Conservation (phyloP, 2,113 vertebrate genomes). For the Phocoena sinus region DNA sequence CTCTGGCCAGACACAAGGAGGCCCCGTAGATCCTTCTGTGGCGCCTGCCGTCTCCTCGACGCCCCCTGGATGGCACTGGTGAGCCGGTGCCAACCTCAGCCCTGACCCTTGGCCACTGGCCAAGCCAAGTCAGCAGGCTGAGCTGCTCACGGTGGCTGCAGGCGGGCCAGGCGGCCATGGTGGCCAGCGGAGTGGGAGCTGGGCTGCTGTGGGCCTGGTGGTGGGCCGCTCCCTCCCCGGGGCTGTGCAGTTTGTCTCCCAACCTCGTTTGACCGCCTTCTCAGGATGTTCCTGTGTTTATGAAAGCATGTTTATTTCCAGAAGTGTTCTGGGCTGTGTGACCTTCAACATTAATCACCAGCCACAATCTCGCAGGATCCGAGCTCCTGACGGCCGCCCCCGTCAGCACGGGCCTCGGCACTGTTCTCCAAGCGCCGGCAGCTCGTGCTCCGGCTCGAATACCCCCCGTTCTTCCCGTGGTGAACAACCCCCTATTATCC, state of each 20-base stretch:
- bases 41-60: accelerated
- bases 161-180: accelerated
- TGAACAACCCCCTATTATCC: constrained; percentile 23
- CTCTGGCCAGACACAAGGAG: background rate
- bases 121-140: background rate
- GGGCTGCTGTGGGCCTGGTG: accelerated
- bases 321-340: background rate
- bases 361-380: background rate
- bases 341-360: background rate
- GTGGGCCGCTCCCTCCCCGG: accelerated
- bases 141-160: accelerated
- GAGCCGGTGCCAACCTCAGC: background rate
- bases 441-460: background rate
- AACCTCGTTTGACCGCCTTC: background rate
- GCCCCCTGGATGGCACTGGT: background rate
- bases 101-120: background rate
- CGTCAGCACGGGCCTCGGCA: accelerated
- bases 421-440: background rate
- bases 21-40: background rate
- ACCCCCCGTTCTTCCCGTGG: background rate
- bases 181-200: accelerated
- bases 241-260: background rate
- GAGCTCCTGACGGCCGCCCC: background rate
- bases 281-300: constrained; percentile 18
- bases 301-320: background rate